A percentile compares a stretch with the other conserved stretches of the same genome.
Evolutionary conservation across 2,113 vertebrate species (phyloP).

Genomic region (Microcebus ravelobensis): DNA sequence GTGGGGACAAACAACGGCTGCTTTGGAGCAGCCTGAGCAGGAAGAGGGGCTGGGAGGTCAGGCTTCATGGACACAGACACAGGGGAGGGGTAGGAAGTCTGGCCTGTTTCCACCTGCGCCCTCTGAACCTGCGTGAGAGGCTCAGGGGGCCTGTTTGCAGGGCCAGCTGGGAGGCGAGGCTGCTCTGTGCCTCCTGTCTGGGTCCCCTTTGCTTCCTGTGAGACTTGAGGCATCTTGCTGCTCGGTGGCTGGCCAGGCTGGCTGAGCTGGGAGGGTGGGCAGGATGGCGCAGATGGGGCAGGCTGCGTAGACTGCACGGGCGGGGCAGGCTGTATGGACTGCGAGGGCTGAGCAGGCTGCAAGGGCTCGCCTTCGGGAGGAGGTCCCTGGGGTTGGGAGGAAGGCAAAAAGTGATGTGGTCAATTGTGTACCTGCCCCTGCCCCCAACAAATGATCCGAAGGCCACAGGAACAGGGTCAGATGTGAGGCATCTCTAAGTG

Average conservation of each 20-base stretch:
- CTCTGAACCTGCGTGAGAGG: conserved; percentile 88
- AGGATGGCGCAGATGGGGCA: background rate
- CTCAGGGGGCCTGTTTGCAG: conserved; percentile 89
- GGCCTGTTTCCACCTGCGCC: conserved; percentile 87
- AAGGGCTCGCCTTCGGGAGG: conserved; percentile 89
- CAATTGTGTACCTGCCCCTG: fast-evolving
- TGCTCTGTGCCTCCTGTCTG: conserved; percentile 82
- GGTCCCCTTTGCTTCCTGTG: conserved; percentile 90
- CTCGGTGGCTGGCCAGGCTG: conserved; percentile 85
- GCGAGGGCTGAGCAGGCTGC: conserved; percentile 44
- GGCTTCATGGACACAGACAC: conserved; percentile 90
- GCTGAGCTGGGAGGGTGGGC: conserved; percentile 49
- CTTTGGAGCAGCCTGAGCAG: conserved; percentile 84
- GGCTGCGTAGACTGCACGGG: conserved; percentile 27
- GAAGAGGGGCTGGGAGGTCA: conserved; percentile 86
- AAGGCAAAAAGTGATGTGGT: background rate
- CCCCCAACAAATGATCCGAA: background rate
- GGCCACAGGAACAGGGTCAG: background rate
- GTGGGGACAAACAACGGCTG: conserved; percentile 87
- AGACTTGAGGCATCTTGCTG: conserved; percentile 91
- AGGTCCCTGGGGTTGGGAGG: conserved; percentile 82
- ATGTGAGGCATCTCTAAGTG: background rate
- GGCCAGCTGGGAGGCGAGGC: conserved; percentile 84
- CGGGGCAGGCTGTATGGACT: conserved; percentile 22
- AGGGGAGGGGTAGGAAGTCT: conserved; percentile 92